Base-by-base conservation (phyloP, 2,797 vertebrate genomes). In the Sebastes iracundus region DNA sequence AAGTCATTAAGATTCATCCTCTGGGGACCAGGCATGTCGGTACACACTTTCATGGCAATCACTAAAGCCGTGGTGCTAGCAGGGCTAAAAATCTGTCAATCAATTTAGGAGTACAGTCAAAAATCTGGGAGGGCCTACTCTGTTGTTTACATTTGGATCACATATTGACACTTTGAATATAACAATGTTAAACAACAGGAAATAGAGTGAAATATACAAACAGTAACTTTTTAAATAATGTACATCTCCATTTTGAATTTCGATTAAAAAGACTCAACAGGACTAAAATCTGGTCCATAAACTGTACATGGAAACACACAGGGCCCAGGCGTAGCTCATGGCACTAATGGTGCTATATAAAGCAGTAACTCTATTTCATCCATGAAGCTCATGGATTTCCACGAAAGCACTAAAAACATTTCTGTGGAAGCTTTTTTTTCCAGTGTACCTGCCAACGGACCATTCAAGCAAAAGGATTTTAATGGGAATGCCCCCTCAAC, bases 381-480 rank as follows among this genome's bases (percentile, higher is more conserved):
- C 10, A 67, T 56, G 18, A 66, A 63, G 61, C 60, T 32, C 30
- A 71, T 4, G n/a, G 58, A 72, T 77, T 63, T 78, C 60, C 28
- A 72, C 8, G 2, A 80, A 73, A 52, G 23, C 53, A 66, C 27
- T 46, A 13, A 32, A 68, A 68, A 60, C 16, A 35, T 60, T 65
- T 79, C 14, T 14, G 4, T 56, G 53, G 33, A 59, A 64, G 46
- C 13, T 75, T 60, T 72, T 67, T 75, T 32, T 53, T 0, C 20
- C 38, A 67, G 16, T 63, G 28, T 70, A 62, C 60, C 73, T 62
- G 79, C 33, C 35, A 70, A 65, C 78, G 28, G 52, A 61, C 49
- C 70, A 58, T 59, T 79, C 49, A 69, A 58, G 78, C 76, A 80
- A 69, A 61, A 46, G 10, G 67, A 73, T 75, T 79, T 76, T 78